Evolutionary conservation across 2,888 invertebrate genomes (phyloP).

Genomic region (Ophioninae sp.): DNA sequence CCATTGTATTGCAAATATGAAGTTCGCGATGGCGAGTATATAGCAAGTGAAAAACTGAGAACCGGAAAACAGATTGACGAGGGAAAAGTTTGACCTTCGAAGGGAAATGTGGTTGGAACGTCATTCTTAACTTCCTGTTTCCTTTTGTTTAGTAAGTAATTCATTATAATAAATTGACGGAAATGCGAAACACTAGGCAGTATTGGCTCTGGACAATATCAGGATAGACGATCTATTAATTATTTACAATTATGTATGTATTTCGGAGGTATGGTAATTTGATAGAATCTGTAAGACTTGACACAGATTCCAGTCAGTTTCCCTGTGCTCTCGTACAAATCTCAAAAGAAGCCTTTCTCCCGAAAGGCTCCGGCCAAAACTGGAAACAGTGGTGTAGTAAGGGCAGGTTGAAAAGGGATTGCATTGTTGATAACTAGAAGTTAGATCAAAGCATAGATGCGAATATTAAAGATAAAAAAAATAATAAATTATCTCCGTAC

Average conservation of each 20-base stretch:
- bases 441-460: background rate
- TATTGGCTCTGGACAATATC: background rate
- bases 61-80: background rate
- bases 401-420: background rate
- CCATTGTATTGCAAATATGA: slow-evolving; percentile 44
- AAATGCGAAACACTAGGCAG: background rate
- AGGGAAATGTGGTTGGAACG: background rate
- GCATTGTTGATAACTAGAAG: background rate
- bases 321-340: background rate
- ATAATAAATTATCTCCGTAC: background rate
- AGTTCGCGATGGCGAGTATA: background rate
- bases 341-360: background rate
- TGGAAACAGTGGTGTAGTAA: background rate
- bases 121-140: background rate
- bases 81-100: background rate
- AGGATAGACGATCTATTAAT: background rate
- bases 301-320: background rate
- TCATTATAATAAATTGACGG: background rate
- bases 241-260: background rate
- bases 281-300: background rate
- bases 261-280: too few species aligned
- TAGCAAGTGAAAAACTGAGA: too few species aligned
- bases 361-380: background rate
- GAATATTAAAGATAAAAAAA: background rate
- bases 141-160: background rate